Conservation (phyloP, 2,797 vertebrate species). For the Pipistrellus nathusii region DNA sequence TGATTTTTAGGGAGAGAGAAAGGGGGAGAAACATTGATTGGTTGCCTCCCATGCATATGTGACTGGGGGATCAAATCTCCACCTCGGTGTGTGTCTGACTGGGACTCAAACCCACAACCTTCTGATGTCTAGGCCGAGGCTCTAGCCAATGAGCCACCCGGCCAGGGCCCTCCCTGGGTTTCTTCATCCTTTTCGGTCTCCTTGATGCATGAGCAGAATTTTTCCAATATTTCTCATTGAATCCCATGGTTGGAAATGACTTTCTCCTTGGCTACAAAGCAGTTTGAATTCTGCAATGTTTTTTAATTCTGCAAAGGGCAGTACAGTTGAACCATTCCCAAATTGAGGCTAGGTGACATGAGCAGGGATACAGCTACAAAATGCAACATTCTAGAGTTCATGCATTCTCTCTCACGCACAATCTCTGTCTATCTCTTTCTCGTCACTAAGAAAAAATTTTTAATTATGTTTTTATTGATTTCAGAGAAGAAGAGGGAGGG, state of each 20-base stretch:
- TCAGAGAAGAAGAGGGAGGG: too few species aligned
- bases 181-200: not conserved
- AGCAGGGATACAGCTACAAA: not conserved
- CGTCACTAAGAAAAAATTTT: not conserved
- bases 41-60: not conserved
- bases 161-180: not conserved
- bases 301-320: not conserved
- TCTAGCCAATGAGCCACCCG: not conserved
- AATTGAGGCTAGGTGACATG: not conserved
- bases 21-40: not conserved
- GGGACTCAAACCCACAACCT: not conserved
- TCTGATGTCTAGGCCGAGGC: not conserved
- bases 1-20: not conserved
- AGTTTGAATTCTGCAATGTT: not conserved
- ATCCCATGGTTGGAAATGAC: not conserved
- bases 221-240: not conserved
- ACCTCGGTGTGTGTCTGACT: not conserved
- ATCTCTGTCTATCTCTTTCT: not conserved
- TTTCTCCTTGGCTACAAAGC: not conserved
- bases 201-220: too few species aligned
- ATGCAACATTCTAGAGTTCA: not conserved
- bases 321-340: not conserved
- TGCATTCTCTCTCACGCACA: not conserved
- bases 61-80: not conserved
- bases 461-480: too few species aligned